A percentile compares a stretch with the other conserved stretches of the same genome.
These are phyloP conservation scores for Macroglossus sobrinus DNA, from an alignment of 2,113 vertebrate genomes.

Conservation along the genomic window DNA sequence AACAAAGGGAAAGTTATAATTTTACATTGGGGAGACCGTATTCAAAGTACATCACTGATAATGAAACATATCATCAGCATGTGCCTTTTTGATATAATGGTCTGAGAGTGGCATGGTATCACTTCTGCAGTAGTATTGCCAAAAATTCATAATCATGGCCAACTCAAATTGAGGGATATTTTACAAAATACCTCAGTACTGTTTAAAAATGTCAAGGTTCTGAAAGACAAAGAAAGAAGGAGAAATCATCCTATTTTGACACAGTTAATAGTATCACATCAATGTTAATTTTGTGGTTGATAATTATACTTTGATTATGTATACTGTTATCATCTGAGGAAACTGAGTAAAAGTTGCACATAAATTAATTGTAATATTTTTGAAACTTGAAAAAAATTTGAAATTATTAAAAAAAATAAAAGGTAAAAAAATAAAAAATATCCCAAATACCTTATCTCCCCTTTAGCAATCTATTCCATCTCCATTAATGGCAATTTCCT, in stretches of 20 bases:
- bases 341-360: background rate
- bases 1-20: background rate
- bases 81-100: background rate
- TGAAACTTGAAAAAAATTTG: background rate
- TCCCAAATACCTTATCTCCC: background rate
- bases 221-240: background rate
- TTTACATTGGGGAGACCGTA: background rate
- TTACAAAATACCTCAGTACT: background rate
- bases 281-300: background rate
- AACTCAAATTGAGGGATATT: background rate
- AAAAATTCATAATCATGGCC: background rate
- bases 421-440: background rate
- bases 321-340: background rate
- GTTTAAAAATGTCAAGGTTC: background rate
- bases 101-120: background rate
- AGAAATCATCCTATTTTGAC: background rate
- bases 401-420: background rate
- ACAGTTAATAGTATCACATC: background rate
- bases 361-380: background rate
- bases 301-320: background rate
- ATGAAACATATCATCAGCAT: background rate
- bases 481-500: background rate
- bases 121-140: background rate
- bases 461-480: background rate
- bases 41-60: background rate